Percentiles rank a stretch among this genome's conserved stretches.
Conservation (phyloP, 1,140 invertebrate species). For the Diorhabda elongata region DNA sequence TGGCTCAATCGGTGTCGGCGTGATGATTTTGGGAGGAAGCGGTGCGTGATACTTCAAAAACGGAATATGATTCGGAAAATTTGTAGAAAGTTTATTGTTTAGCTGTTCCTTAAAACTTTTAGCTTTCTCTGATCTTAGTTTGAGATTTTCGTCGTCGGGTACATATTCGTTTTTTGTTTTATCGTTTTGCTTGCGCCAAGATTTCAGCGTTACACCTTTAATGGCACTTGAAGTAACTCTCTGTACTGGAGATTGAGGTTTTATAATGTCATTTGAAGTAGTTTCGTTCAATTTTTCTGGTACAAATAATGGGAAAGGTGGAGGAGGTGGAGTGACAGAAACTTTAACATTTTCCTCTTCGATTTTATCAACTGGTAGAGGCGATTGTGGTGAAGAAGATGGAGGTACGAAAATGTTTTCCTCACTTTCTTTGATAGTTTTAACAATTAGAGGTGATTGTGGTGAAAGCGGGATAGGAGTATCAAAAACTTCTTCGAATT, state of each 20-base stretch:
- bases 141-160: constrained; percentile 32
- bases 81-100: constrained; percentile 22
- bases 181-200: constrained; percentile 15
- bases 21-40: not conserved
- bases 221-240: constrained; percentile 14
- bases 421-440: not conserved
- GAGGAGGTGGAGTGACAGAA: constrained; percentile 16
- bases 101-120: constrained; percentile 32
- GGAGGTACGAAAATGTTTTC: not conserved
- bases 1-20: not conserved
- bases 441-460: not conserved
- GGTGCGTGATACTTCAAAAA: not conserved
- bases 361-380: not conserved
- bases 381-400: not conserved
- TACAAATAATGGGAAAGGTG: constrained; percentile 4
- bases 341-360: constrained; percentile 8
- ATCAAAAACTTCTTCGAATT: not conserved
- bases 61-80: not conserved
- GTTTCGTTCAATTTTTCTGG: not conserved
- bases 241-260: not conserved
- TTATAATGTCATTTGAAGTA: not conserved
- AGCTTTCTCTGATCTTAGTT: constrained; percentile 27
- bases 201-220: constrained; percentile 19
- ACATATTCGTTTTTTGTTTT: constrained; percentile 14
- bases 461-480: not conserved